phyloP scores from a whole-genome alignment of 2,888 invertebrate species.

The Plebejus melissa region DNA sequence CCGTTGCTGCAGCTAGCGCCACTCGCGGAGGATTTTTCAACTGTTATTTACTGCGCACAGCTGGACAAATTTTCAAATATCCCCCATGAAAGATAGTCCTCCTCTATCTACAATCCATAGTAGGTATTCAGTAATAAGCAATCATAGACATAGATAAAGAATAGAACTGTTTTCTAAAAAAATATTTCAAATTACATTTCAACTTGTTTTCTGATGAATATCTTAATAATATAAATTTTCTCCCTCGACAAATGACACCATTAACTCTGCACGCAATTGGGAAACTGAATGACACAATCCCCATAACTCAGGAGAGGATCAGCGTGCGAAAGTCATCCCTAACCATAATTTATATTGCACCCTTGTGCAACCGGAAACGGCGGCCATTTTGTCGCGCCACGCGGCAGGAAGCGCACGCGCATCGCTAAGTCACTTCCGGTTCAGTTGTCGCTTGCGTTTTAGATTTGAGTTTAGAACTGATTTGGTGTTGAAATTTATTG shows the following conservation, averaged over 20 bases:
- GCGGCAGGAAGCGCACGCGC: slow-evolving; percentile 77
- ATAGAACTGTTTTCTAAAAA: no score
- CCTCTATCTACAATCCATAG: no score
- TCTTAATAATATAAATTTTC: neutral
- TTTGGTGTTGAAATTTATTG: slow-evolving; percentile 42
- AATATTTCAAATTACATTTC: neutral
- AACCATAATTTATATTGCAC: slow-evolving; percentile 62
- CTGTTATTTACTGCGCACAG: no score
- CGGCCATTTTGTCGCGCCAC: slow-evolving; percentile 76
- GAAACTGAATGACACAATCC: slow-evolving; percentile 23
- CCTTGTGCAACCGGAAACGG: slow-evolving; percentile 56
- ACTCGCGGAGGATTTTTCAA: no score
- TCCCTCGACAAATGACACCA: neutral
- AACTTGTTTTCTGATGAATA: neutral
- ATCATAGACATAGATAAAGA: no score
- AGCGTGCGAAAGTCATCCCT: slow-evolving; percentile 53
- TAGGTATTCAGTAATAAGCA: no score
- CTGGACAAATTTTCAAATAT: no score
- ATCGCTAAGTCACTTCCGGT: slow-evolving; percentile 64
- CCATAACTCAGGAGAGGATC: slow-evolving; percentile 17
- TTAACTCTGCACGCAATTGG: neutral
- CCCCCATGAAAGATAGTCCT: no score
- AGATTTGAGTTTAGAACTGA: slow-evolving; percentile 52
- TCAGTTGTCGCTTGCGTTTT: slow-evolving; percentile 58
- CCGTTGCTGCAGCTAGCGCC: no score